phyloP scores from a whole-genome alignment of 2,113 vertebrate species.

The Misgurnus anguillicaudatus region DNA sequence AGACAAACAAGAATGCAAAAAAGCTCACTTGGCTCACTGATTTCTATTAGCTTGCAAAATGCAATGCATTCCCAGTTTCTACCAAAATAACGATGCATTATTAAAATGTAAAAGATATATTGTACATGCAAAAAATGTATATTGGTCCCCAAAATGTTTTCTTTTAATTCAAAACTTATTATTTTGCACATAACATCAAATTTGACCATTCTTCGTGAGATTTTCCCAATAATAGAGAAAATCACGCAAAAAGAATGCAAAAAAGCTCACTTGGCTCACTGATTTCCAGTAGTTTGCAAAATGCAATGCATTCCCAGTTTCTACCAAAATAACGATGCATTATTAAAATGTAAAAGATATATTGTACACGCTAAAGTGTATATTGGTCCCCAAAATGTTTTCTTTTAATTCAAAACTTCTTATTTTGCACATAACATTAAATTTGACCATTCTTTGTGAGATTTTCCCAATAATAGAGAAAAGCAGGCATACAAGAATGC shows the following conservation, averaged over 20 bases:
- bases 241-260: background rate
- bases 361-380: too few species aligned
- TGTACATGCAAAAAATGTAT: too few species aligned
- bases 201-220: background rate
- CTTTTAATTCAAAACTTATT: too few species aligned
- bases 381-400: too few species aligned
- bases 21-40: background rate
- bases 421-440: background rate
- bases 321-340: constrained; percentile 49
- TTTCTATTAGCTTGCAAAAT: background rate
- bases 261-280: background rate
- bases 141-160: too few species aligned
- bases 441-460: background rate
- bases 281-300: background rate
- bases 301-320: constrained; percentile 26
- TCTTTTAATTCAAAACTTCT: too few species aligned
- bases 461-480: background rate
- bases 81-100: constrained; percentile 19
- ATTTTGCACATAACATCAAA: background rate
- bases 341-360: too few species aligned
- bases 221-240: background rate
- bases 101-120: too few species aligned
- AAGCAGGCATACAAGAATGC: background rate
- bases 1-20: background rate
- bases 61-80: constrained; percentile 50